Percentiles rank a stretch among this genome's conserved stretches.
phyloP scores from a whole-genome alignment of 2,113 vertebrate species.

The Nerophis lumbriciformis region DNA sequence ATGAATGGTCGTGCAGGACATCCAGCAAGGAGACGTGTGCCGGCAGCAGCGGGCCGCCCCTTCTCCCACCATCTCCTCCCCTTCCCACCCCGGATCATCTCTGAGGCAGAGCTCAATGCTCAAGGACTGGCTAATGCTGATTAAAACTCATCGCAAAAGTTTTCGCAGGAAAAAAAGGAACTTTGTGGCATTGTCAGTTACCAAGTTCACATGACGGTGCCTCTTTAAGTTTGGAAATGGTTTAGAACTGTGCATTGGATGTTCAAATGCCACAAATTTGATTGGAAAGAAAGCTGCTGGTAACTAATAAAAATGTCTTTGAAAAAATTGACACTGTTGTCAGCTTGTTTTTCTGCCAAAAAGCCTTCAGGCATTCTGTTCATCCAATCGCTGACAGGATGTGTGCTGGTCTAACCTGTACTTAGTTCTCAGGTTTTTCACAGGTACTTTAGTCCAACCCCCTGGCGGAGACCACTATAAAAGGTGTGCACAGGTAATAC shows the following conservation, averaged over 20 bases:
- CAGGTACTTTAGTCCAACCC: slow-evolving; percentile 30
- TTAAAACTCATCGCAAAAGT: slow-evolving; percentile 81
- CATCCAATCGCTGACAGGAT: slow-evolving; percentile 49
- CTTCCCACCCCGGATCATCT: slow-evolving; percentile 54
- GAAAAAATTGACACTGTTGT: slow-evolving; percentile 56
- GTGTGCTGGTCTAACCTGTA: too few species aligned
- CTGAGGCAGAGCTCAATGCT: slow-evolving; percentile 70
- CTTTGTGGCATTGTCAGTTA: slow-evolving; percentile 60
- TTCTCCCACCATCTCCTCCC: slow-evolving; percentile 5
- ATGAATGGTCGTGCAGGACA: slow-evolving; percentile 62
- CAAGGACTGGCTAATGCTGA: slow-evolving; percentile 83
- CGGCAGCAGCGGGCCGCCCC: slow-evolving; percentile 49
- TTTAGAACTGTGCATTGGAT: slow-evolving; percentile 65
- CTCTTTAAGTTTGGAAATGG: slow-evolving; percentile 71
- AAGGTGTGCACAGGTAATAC: slow-evolving; percentile 32
- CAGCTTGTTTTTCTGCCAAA: slow-evolving; percentile 56
- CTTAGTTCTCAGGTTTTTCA: not conserved
- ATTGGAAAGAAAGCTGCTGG: slow-evolving; percentile 75
- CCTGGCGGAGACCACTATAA: slow-evolving; percentile 55
- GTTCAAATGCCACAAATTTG: slow-evolving; percentile 64
- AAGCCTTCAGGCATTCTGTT: slow-evolving; percentile 22
- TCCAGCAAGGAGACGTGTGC: slow-evolving; percentile 40
- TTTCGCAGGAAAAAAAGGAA: slow-evolving; percentile 82
- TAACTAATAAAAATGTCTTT: slow-evolving; percentile 75
- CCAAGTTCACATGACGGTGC: slow-evolving; percentile 58